These are phyloP conservation scores for Sipunculus nudus DNA, from an alignment of 2,888 invertebrate genomes.

Conservation along the genomic window DNA sequence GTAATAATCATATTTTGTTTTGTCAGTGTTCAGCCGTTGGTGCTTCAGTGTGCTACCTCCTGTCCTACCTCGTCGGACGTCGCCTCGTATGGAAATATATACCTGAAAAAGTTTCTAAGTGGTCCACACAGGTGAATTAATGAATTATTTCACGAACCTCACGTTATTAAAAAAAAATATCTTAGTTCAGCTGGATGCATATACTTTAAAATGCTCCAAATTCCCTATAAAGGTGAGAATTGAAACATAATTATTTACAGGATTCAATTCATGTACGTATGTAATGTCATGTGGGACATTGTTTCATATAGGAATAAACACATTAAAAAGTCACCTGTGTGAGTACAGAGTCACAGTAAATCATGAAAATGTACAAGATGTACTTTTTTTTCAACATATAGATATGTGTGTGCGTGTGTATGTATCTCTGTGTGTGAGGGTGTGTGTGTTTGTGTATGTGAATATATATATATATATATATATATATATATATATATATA, in stretches of 20 bases:
- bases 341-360: not conserved
- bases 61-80: constrained; percentile 90
- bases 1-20: too few relatives aligned
- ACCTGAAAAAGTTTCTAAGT: constrained; percentile 84
- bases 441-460: not conserved
- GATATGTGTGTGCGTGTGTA: not conserved
- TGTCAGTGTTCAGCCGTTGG: constrained; percentile 89
- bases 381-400: not conserved
- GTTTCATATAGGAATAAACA: too few relatives aligned
- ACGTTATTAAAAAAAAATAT: too few relatives aligned
- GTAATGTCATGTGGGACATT: too few relatives aligned
- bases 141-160: too few relatives aligned
- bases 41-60: constrained; percentile 91
- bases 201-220: not conserved
- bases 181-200: not conserved
- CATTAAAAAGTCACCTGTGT: too few relatives aligned
- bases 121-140: constrained; percentile 81
- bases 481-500: too few relatives aligned
- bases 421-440: not conserved
- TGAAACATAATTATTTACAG: too few relatives aligned
- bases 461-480: too few relatives aligned
- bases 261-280: too few relatives aligned
- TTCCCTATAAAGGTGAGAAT: too few relatives aligned
- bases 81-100: constrained; percentile 86
- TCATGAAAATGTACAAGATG: not conserved